Evolutionary conservation across 2,797 vertebrate species (phyloP).

Genomic region (Oreonectes daqikongensis): DNA sequence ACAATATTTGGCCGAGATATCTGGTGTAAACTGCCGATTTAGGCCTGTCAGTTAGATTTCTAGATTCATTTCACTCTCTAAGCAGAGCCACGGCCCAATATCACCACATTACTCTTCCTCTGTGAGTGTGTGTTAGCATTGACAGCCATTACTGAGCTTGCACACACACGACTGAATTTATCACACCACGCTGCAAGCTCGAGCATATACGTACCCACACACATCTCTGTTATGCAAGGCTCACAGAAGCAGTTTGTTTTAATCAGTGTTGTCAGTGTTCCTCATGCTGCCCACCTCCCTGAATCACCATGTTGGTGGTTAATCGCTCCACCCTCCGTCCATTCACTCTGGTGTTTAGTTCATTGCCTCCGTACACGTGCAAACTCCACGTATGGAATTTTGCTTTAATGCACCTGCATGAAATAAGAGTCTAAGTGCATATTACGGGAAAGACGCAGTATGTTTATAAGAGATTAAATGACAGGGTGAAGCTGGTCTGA

Average conservation of each 20-base stretch:
- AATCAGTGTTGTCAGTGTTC: slow-evolving; percentile 45
- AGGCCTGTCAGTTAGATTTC: too few relatives aligned
- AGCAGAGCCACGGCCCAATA: slow-evolving; percentile 37
- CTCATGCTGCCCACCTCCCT: slow-evolving; percentile 40
- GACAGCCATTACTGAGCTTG: slow-evolving; percentile 18
- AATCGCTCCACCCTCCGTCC: slow-evolving; percentile 20
- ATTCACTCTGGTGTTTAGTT: slow-evolving; percentile 21
- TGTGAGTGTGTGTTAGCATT: neutral
- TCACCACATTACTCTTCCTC: slow-evolving; percentile 33
- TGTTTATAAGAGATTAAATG: neutral
- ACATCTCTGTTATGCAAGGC: slow-evolving; percentile 44
- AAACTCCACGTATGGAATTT: neutral
- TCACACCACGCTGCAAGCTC: slow-evolving; percentile 3
- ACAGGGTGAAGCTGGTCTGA: neutral
- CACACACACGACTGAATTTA: neutral
- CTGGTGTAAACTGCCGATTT: too few relatives aligned
- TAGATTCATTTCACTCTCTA: too few relatives aligned
- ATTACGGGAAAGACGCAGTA: neutral
- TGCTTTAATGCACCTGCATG: neutral
- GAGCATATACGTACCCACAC: slow-evolving; percentile 39
- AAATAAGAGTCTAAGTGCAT: neutral
- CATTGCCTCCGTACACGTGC: slow-evolving; percentile 14
- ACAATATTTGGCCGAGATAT: too few relatives aligned
- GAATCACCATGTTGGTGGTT: slow-evolving; percentile 38
- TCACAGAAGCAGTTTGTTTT: slow-evolving; percentile 33